Base-by-base conservation (phyloP, 2,888 invertebrate species). In the Argyresthia goedartella region DNA sequence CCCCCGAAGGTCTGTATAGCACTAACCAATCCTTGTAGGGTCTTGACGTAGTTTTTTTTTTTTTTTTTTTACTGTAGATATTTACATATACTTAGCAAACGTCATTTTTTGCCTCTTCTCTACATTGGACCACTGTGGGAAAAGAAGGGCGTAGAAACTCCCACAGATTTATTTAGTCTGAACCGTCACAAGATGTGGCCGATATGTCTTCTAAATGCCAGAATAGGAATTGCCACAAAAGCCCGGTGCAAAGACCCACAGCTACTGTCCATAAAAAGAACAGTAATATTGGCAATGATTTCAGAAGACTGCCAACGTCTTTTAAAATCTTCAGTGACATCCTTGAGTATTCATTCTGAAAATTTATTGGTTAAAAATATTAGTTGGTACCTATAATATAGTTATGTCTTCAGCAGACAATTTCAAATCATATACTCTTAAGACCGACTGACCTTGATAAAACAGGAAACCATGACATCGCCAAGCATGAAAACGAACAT, bases 171-270 rank as follows among this genome's bases (percentile, higher is more conserved):
- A n/a, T n/a, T n/a, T n/a, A n/a, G 10, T 80, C 74, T 0, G 78
- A 67, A 1, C 81, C 76, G 43, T 81, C 76, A 54, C 84, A 89
- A 50, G 77, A 68, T 52, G 65, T 50, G 0, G 66, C 70, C 0
- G 91, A 91, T 52, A 95, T 76, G 56, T 93, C 92, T 72, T 96
- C 95, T 11, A 95, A 76, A 59, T 93, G 90, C 93, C 95, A 95
- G 68, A 95, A 95, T 0, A 96, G 79, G 69, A 96, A 97, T 61
- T 95, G 92, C 94, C 97, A 97, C 16, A 96, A 82, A 0, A 96
- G 76, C 0, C 94, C 95, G 0, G 95, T 95, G 62, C 95, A 92
- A 58, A 96, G 86, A 0, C 97, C 97, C 16, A 95, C 92, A 1
- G 89, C 89, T 55, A 95, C 89, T 53, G 95, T 94, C 92, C 96